Percentiles rank a stretch among this genome's conserved stretches.
phyloP scores from a whole-genome alignment of 2,888 invertebrate species.

The Hedychridium roseum region DNA sequence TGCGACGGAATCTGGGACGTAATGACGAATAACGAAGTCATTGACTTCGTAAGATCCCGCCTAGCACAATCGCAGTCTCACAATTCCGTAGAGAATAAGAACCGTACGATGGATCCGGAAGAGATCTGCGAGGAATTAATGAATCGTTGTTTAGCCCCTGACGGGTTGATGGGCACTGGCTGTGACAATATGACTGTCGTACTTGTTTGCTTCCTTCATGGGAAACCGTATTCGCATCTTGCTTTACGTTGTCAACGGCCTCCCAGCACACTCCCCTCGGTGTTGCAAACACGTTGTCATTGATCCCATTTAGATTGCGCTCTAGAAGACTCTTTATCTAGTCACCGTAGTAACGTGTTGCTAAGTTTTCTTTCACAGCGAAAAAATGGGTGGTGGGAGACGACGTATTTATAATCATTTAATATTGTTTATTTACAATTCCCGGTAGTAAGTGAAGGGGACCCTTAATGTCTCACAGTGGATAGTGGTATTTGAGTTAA shows the following conservation, averaged over 20 bases:
- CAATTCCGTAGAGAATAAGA: slow-evolving; percentile 53
- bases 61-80: slow-evolving; percentile 63
- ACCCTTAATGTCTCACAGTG: too few species aligned
- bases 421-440: slow-evolving; percentile 57
- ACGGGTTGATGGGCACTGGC: slow-evolving; percentile 95
- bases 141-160: slow-evolving; percentile 94
- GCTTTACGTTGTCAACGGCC: slow-evolving; percentile 46
- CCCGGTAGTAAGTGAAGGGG: slow-evolving; percentile 48
- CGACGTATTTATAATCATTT: too few species aligned
- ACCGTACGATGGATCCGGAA: slow-evolving; percentile 86
- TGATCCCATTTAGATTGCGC: too few species aligned
- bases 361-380: too few species aligned
- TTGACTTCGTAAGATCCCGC: slow-evolving; percentile 86
- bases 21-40: slow-evolving; percentile 92
- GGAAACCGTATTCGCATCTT: slow-evolving; percentile 65
- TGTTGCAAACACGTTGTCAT: too few species aligned
- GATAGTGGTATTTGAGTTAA: slow-evolving; percentile 41
- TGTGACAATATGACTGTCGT: slow-evolving; percentile 99
- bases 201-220: slow-evolving; percentile 79
- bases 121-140: slow-evolving; percentile 96
- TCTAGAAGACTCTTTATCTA: too few species aligned
- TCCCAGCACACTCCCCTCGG: slow-evolving; percentile 25
- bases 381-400: too few species aligned
- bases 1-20: slow-evolving; percentile 99
- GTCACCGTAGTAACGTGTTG: too few species aligned